phyloP scores from a whole-genome alignment of 2,113 vertebrate species.

The Bubo blakistoni region DNA sequence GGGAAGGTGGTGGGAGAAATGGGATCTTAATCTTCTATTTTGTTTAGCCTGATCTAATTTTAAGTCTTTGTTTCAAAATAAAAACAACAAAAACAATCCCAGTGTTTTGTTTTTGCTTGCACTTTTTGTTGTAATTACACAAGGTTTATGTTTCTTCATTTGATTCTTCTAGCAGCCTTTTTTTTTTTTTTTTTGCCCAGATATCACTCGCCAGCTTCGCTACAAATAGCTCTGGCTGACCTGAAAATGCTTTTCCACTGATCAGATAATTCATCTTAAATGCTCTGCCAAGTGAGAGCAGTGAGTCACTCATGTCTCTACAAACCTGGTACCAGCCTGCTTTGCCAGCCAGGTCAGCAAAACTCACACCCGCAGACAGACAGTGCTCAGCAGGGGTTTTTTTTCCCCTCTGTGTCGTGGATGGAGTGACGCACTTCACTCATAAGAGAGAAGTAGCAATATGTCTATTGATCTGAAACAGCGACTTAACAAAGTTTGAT shows the following conservation, averaged over 20 bases:
- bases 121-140: background rate
- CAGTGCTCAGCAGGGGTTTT: background rate
- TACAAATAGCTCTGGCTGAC: background rate
- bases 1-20: background rate
- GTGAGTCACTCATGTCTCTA: background rate
- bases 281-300: background rate
- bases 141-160: background rate
- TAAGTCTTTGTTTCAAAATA: background rate
- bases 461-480: too few relatives aligned
- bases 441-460: too few relatives aligned
- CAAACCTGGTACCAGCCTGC: background rate
- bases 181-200: background rate
- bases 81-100: too few relatives aligned
- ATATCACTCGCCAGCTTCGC: background rate
- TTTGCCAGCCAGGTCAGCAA: background rate
- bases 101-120: background rate
- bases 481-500: too few relatives aligned
- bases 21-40: background rate
- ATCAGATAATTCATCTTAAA: conserved; percentile 3
- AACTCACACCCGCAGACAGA: background rate
- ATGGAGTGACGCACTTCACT: too few relatives aligned
- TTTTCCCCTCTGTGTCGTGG: background rate
- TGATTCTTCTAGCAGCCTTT: background rate
- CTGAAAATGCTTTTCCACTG: background rate
- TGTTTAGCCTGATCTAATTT: background rate